Evolutionary conservation across 2,797 vertebrate species (phyloP), one percentile per base, ranked within the genome.

Genomic region (Thripadectes ignobilis): DNA sequence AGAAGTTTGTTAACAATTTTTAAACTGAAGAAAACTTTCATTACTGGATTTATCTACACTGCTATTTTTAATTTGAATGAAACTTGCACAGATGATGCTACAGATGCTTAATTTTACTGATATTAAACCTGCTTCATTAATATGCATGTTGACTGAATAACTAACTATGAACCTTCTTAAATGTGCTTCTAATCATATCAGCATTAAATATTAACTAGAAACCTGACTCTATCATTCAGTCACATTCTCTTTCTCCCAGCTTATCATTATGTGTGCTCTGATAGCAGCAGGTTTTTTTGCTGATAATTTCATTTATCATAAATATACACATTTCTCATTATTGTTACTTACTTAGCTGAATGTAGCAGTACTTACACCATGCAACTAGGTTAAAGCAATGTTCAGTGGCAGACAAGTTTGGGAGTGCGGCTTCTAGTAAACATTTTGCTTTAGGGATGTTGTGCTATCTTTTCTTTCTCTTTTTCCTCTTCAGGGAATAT

Each of bases 401-500:
- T 48, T 85, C 65, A 55, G 30, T 38, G 46, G 51, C 81, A 74
- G 79, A 45, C 5, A 34, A 55, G 29, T 89, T 89, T 95, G 59
- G 73, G 91, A 68, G 27, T 16, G 63, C 48, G 51, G 32, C 83
- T 89, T 93, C 68, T 61, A 29, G 29, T 43, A 80, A 96, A 93
- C 32, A 30, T 95, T 74, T 88, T 73, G n/a, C 81, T 48, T 54
- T 4, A 48, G 74, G 77, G 38, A 72, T 96, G 96, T 87, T 93
- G n/a, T 73, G 38, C 63, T 69, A 36, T 57, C 27, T 85, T 86
- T 75, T 79, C 71, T 95, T 89, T 84, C 30, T 89, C 45, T 75
- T 91, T 62, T 95, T 87, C 59, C 45, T 95, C 78, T 92, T 51
- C 93, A 98, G 98, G 98, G 98, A 72, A 97, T 98, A 94, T 98